These are phyloP conservation scores for Phymastichus coffea DNA, from an alignment of 1,140 invertebrate genomes.

Conservation along the genomic window DNA sequence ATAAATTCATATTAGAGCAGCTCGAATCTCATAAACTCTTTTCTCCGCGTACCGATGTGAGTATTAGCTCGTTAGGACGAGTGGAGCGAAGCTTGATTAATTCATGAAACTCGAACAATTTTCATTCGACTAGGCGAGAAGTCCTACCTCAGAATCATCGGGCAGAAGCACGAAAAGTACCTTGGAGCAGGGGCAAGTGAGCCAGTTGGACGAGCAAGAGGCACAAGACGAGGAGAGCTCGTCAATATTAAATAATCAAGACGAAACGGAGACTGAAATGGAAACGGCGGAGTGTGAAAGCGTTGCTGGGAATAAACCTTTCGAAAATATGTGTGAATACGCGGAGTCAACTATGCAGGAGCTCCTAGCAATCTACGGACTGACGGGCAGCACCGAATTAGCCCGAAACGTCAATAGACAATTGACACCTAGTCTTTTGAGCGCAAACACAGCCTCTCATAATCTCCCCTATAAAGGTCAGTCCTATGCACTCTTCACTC, in stretches of 20 bases:
- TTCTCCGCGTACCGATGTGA: conserved; percentile 49
- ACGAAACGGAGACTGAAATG: conserved; percentile 32
- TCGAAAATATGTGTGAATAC: conserved; percentile 61
- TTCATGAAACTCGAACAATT: not conserved
- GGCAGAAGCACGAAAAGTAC: conserved; percentile 47
- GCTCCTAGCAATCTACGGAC: conserved; percentile 63
- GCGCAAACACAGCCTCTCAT: too few species aligned
- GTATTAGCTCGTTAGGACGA: too few species aligned
- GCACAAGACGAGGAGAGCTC: conserved; percentile 45
- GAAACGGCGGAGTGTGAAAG: conserved; percentile 38
- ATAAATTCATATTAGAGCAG: conserved; percentile 53
- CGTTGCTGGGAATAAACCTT: conserved; percentile 39
- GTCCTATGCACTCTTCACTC: conserved; percentile 26
- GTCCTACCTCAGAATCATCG: conserved; percentile 53
- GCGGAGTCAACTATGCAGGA: conserved; percentile 67
- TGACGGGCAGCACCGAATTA: conserved; percentile 53
- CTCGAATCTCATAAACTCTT: conserved; percentile 52
- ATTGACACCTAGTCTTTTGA: conserved; percentile 51
- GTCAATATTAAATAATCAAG: too few species aligned
- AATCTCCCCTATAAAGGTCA: conserved; percentile 46
- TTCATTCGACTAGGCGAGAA: conserved; percentile 39
- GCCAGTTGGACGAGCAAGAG: conserved; percentile 44
- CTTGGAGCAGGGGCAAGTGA: conserved; percentile 35
- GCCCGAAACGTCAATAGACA: conserved; percentile 55
- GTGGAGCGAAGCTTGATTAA: not conserved